Evolutionary conservation across 2,888 invertebrate genomes (phyloP).

Genomic region (Odontocerum albicorne): DNA sequence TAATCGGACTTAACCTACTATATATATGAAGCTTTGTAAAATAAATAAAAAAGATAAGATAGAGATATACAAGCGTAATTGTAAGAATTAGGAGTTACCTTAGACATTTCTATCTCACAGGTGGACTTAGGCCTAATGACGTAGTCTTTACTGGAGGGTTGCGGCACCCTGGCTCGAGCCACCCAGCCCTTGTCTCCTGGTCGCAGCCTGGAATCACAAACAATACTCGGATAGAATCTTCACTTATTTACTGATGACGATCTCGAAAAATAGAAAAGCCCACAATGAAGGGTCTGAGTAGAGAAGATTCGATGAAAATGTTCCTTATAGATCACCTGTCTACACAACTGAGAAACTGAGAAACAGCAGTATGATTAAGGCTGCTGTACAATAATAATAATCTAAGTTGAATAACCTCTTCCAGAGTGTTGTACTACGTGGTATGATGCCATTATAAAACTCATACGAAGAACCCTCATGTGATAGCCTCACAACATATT

Average conservation of each 20-base stretch:
- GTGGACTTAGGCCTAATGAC: constrained; percentile 92
- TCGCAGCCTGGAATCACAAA: constrained; percentile 59
- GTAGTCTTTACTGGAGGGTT: constrained; percentile 95
- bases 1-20: no score
- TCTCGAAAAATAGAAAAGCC: constrained; percentile 3
- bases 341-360: neutral
- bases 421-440: no score
- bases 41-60: no score
- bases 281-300: no score
- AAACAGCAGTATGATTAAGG: no score
- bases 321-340: neutral
- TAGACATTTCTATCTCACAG: constrained; percentile 82
- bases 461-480: no score
- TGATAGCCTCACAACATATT: no score
- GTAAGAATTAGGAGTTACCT: constrained; percentile 54
- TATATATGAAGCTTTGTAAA: no score
- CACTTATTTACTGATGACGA: constrained; percentile 22
- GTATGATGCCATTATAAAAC: no score
- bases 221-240: neutral
- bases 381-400: no score
- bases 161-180: constrained; percentile 90
- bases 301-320: neutral
- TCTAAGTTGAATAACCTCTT: no score
- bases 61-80: no score
- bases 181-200: constrained; percentile 98